Base-by-base conservation (phyloP, 1,140 invertebrate species). In the Drosophila serrata region DNA sequence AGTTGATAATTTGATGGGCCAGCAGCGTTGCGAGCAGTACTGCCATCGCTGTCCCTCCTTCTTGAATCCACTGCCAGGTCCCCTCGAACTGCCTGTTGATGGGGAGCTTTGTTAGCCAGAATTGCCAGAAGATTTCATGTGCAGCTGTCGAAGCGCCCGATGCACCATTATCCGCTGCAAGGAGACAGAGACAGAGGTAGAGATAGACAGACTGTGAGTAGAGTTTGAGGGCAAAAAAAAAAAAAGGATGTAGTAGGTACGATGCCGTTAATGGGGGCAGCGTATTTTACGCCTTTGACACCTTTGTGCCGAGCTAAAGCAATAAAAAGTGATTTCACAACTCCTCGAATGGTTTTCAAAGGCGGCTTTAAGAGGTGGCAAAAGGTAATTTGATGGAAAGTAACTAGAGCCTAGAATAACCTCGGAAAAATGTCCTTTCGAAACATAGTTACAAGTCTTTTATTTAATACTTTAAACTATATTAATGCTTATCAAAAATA, bases 1-100 rank as follows among this genome's bases (percentile, higher is more conserved):
- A 85, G 81, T 79, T 81, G 85, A 81, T 90, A 90, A 90, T 90
- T 90, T 90, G 85, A 90, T 90, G 85, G 81, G 74, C 67, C 57
- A 65, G 59, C 69, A 65, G 79, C 15, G 65, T 45, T 15, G 57
- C 43, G 17, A 48, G 40, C 56, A 68, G 40, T 4, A 24, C 17
- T 13, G 17, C 46, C 78, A 51, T 49, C 65, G 59, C 51, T 56
- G 82, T 53, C 65, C 79, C 73, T 59, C 77, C 84, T 74, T 67
- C 62, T 53, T 63, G 53, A 15, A 35, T 35, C 37, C 45, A 86
- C 13, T 37, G 51, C 51, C 51, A 24, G 8, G 51, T 35, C 51
- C 51, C 33, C 33, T 37, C 13, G 31, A 53, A 57, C 56, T 77
- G 81, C 77, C 81, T 81, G 77, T 85, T 85, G 81, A 86, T 61